phyloP scores from a whole-genome alignment of 1,140 invertebrate genomes.

The Drosophila subobscura region DNA sequence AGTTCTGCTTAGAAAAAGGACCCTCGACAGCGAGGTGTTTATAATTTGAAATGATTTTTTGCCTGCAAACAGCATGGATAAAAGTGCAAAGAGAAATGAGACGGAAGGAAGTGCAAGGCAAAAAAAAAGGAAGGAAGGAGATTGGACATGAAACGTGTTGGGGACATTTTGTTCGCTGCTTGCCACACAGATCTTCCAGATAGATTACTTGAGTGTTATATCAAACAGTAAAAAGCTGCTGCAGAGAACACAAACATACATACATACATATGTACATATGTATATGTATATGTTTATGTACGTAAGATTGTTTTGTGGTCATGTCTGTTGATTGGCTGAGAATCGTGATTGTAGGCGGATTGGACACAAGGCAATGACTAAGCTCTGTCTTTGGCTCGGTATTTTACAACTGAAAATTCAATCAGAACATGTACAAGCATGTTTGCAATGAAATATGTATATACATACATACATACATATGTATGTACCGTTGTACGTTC shows the following conservation, averaged over 20 bases:
- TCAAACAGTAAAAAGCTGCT: no score
- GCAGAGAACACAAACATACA: constrained; percentile 3
- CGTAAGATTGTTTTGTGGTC: constrained; percentile 37
- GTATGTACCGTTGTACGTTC: not conserved
- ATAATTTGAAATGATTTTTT: constrained; percentile 77
- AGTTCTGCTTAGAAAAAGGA: constrained; percentile 41
- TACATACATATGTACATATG: constrained; percentile 15
- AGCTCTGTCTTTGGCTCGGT: constrained; percentile 10
- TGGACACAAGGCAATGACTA: not conserved
- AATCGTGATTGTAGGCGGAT: constrained; percentile 3
- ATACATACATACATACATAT: constrained; percentile 29
- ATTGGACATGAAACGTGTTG: constrained; percentile 42
- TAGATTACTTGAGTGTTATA: constrained; percentile 20
- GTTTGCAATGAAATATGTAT: constrained; percentile 4
- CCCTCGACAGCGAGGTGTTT: constrained; percentile 57
- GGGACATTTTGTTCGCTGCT: constrained; percentile 45
- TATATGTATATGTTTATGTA: constrained; percentile 3
- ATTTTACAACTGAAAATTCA: constrained; percentile 12
- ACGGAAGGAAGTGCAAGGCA: no score
- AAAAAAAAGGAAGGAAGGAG: not conserved
- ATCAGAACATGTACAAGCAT: constrained; percentile 17
- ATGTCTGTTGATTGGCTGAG: constrained; percentile 31
- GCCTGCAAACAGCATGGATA: constrained; percentile 44
- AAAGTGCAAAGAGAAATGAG: constrained; percentile 10
- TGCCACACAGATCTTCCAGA: constrained; percentile 48